Evolutionary conservation across 2,888 invertebrate genomes (phyloP).

Genomic region (Trissonchulus latispiculum): DNA sequence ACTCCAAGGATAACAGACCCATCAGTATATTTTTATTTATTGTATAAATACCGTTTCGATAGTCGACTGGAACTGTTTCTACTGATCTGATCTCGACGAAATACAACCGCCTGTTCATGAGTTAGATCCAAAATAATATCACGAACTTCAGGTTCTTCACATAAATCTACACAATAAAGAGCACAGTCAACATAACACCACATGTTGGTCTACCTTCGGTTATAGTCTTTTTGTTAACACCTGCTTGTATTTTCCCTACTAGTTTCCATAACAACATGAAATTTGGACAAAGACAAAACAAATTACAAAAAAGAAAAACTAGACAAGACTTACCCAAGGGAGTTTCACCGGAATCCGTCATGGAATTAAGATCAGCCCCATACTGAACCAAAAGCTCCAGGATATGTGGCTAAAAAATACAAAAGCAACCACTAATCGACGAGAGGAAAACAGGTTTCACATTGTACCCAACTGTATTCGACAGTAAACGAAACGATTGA

Average conservation of each 20-base stretch:
- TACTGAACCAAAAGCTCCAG: conserved; percentile 86
- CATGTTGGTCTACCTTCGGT: too few relatives aligned
- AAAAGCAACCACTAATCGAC: conserved; percentile 16
- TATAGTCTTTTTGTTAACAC: too few relatives aligned
- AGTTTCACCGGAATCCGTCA: conserved; percentile 90
- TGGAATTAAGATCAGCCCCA: conserved; percentile 91
- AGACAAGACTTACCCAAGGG: conserved; percentile 77
- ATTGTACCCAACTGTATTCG: not conserved
- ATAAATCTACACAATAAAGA: conserved; percentile 32
- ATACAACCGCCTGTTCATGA: conserved; percentile 1
- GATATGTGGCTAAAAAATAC: conserved; percentile 68
- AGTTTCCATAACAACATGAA: not conserved
- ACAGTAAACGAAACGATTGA: not conserved
- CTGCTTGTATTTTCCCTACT: too few relatives aligned
- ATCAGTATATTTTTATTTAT: too few relatives aligned
- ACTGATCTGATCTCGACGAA: conserved; percentile 30
- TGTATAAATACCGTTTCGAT: conserved; percentile 38
- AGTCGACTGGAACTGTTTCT: conserved; percentile 36
- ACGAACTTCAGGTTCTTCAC: conserved; percentile 38
- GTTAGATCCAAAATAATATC: conserved; percentile 34
- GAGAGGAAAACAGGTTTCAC: not conserved
- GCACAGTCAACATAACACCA: not conserved
- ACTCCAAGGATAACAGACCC: too few relatives aligned
- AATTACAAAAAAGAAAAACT: too few relatives aligned
- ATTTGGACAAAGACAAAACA: too few relatives aligned